Base-by-base conservation (phyloP, 2,888 invertebrate species). In the Ormia ochracea region DNA sequence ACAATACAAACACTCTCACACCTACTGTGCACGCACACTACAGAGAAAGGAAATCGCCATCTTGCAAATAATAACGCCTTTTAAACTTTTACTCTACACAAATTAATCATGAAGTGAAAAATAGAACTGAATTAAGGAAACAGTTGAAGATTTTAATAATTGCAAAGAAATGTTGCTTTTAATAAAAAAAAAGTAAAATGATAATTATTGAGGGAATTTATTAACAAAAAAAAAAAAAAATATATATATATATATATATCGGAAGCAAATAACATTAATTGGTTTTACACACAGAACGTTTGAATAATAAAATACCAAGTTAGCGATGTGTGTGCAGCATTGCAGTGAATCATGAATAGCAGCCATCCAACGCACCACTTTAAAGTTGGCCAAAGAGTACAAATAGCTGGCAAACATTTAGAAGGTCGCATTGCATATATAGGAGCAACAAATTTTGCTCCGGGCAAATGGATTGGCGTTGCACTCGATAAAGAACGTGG, bases 401-500 rank as follows among this genome's bases (percentile, higher is more conserved):
- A 96, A 87, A 93, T 98, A 36, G 91, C 92, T 19, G 96, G 95
- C 1, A 98, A 97, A 90, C 96, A 95, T 84, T 94, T 95, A 41
- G 93, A 93, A 86, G 99, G 99, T 2, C 93, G 93, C 0, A 94
- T 99, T 23, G 98, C 98, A 0, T 99, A 94, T 88, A 92, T 96
- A 66, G 99, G 99, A 0, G 91, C 93, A 82, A 98, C 99, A 1
- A 93, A 93, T 45, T 99, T 99, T 90, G 96, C 98, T 0, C 91
- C 94, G 61, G 99, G 99, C 74, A 95, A 95, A 90, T 98, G 98
- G 98, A 94, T 98, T 83, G 99, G 99, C 9, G 94, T 99, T 2
- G 93, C 96, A 76, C 91, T 99, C 68, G 98, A 98, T 88, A 97
- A 97, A 86, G 92, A 98, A 0, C 96, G 95, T 88, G 99, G 98